Percentiles rank a stretch among this genome's conserved stretches.
phyloP scores from a whole-genome alignment of 2,888 invertebrate species.

The Troides oblongomaculatus region DNA sequence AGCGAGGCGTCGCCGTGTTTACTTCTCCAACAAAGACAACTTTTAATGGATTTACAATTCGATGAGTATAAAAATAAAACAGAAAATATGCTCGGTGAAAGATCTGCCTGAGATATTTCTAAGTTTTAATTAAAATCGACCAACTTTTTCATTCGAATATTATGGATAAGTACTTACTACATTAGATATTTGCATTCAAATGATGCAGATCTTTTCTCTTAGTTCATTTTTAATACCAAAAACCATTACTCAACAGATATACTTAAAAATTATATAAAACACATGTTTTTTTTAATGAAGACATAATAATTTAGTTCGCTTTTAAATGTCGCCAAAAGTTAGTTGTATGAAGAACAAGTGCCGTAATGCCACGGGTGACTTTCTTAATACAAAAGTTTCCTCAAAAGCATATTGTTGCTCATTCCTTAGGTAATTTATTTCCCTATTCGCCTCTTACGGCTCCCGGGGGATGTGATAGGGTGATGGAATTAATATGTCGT shows the following conservation, averaged over 20 bases:
- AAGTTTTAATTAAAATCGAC: neutral
- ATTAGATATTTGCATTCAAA: no score
- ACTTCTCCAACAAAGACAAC: constrained; percentile 70
- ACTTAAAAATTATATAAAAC: neutral
- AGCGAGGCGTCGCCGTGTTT: constrained; percentile 59
- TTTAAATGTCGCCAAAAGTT: neutral
- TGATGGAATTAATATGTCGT: constrained; percentile 14
- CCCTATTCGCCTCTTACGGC: constrained; percentile 11
- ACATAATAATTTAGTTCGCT: neutral
- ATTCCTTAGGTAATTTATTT: constrained; percentile 14
- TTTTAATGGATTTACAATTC: constrained; percentile 77
- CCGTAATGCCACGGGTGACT: constrained; percentile 13
- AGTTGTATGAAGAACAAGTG: constrained; percentile 9
- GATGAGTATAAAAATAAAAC: constrained; percentile 57
- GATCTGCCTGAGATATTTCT: constrained; percentile 1
- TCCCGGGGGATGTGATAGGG: constrained; percentile 5
- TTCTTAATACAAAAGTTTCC: constrained; percentile 20
- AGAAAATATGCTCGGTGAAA: constrained; percentile 10
- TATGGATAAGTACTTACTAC: neutral
- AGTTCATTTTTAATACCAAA: no score
- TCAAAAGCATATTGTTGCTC: constrained; percentile 21
- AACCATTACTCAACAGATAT: no score
- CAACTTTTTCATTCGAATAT: neutral
- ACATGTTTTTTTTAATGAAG: neutral
- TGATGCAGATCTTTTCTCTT: no score